Evolutionary conservation across 2,888 invertebrate genomes (phyloP).

Genomic region (Himalopsyche anomala): DNA sequence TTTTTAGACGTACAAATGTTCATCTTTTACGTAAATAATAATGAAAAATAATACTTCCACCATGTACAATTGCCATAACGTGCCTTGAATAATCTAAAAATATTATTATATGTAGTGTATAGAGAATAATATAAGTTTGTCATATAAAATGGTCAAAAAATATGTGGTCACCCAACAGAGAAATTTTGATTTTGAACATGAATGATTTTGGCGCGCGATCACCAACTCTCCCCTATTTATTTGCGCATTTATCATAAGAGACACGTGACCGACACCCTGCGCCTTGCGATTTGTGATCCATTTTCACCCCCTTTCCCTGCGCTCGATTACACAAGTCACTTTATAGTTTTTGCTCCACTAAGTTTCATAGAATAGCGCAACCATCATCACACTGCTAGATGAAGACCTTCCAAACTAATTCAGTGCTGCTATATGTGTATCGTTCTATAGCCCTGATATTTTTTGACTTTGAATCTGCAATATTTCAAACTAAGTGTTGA

Average conservation of each 20-base stretch:
- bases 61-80: no score
- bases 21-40: no score
- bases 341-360: conserved; percentile 46
- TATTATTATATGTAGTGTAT: no score
- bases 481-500: no score
- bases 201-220: conserved; percentile 55
- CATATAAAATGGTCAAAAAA: not conserved
- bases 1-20: no score
- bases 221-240: conserved; percentile 56
- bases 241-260: conserved; percentile 60
- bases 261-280: conserved; percentile 43
- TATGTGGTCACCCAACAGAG: conserved; percentile 8
- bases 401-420: not conserved
- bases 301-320: conserved; percentile 36
- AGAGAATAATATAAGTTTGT: no score
- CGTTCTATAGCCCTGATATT: no score
- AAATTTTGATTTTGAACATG: conserved; percentile 56
- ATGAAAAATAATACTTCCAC: no score
- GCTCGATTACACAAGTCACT: conserved; percentile 48
- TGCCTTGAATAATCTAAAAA: no score
- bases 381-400: not conserved
- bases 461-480: no score
- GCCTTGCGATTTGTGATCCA: conserved; percentile 38
- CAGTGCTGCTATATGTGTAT: no score
- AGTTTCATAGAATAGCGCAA: conserved; percentile 4